Evolutionary conservation across 2,113 vertebrate species (phyloP), one percentile per base, ranked within the genome.

Genomic region (Rhinolophus ferrumequinum): DNA sequence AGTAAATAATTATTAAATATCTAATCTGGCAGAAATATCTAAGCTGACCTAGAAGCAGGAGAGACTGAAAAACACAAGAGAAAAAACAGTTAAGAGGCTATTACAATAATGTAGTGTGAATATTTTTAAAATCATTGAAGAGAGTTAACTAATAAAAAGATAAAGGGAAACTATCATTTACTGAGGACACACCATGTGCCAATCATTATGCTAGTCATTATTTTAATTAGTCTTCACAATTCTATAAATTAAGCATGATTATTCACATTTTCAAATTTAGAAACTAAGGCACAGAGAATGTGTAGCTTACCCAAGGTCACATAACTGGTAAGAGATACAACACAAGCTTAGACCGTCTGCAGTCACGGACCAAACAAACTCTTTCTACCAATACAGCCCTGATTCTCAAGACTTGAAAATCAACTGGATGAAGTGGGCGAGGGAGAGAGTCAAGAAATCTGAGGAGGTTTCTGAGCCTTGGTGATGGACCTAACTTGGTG

Each of bases 1-100:
- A 76, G 80, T 60, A 85, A 89, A 94, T 58, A 94, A 56, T 85
- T 66, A 73, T 73, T 82, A 80, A 77, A 90, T 95, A 97, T 90
- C 90, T 96, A 88, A 94, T 90, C 70, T 95, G 60, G 47, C 3
- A 62, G 66, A 30, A 93, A 62, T 79, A 89, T 90, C 54, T 73
- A 90, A 95, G 16, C 69, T 95, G 30, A 92, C 18, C 69, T 88
- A 47, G 54, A 96, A 80, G 66, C 54, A 93, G 62, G 70, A 79
- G n/a, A 91, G 21, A 91, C 41, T 38, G 28, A 87, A 94, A 83
- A 94, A 56, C 21, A 44, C 69, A 35, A 83, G 54, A 1, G 16
- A 70, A 95, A 95, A 97, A 84, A 85, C 5, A 72, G 28, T 22
- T 50, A 84, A 88, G 44, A 88, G 28, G 72, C 35, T 83, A 75